A percentile compares a stretch with the other conserved stretches of the same genome.
Evolutionary conservation across 2,888 invertebrate species (phyloP).

Genomic region (Cephalotes varians): DNA sequence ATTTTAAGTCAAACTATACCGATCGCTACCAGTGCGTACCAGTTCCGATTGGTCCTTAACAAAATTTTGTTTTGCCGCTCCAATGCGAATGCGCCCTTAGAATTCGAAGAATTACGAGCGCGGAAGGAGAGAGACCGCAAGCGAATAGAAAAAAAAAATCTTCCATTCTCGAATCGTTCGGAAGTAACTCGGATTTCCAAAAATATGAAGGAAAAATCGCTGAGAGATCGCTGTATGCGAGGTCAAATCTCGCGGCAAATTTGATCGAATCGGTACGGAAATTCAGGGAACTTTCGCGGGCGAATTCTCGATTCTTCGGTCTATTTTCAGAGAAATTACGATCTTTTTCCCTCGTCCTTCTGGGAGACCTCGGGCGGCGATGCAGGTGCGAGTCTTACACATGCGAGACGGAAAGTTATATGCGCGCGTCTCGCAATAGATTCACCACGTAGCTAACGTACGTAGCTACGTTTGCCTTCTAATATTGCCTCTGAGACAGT

Average conservation of each 20-base stretch:
- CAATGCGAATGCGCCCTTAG: too few relatives aligned
- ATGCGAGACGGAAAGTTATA: constrained; percentile 16
- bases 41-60: too few relatives aligned
- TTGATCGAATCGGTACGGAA: constrained; percentile 43
- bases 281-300: constrained; percentile 30
- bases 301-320: constrained; percentile 49
- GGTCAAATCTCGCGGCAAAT: constrained; percentile 16
- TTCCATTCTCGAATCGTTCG: background rate
- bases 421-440: constrained; percentile 10
- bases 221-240: constrained; percentile 13
- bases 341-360: constrained; percentile 47
- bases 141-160: background rate
- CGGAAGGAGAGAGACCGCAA: background rate
- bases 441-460: background rate
- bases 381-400: constrained; percentile 34
- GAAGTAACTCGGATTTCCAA: background rate
- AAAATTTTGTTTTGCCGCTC: too few relatives aligned
- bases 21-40: too few relatives aligned
- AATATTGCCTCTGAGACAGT: constrained; percentile 72
- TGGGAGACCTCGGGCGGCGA: constrained; percentile 37
- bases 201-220: background rate
- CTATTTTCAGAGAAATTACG: constrained; percentile 45
- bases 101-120: background rate
- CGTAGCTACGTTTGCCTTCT: constrained; percentile 51
- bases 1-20: too few relatives aligned